Evolutionary conservation across 2,797 vertebrate species (phyloP).

Genomic region (Yasuhikotakia modesta): DNA sequence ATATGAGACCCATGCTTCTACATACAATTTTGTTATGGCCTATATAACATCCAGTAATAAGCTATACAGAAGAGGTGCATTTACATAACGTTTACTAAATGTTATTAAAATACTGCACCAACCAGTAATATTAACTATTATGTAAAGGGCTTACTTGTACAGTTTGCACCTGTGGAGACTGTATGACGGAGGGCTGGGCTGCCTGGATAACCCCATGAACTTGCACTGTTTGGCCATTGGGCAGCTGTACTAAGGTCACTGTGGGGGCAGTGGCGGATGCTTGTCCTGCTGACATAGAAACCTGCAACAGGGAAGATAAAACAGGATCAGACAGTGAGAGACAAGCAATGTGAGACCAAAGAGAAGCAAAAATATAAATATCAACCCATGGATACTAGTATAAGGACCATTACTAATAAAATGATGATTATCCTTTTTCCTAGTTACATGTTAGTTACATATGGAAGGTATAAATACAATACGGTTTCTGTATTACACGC

Average conservation of each 20-base stretch:
- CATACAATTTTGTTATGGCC: not conserved
- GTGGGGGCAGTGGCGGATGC: slow-evolving; percentile 87
- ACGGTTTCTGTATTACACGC: not conserved
- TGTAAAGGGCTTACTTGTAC: slow-evolving; percentile 83
- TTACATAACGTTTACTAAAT: not conserved
- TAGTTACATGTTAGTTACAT: too few relatives aligned
- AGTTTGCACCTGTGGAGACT: slow-evolving; percentile 96
- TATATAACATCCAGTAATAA: not conserved
- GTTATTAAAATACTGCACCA: not conserved
- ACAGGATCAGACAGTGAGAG: not conserved
- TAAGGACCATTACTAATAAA: not conserved
- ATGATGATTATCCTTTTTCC: not conserved
- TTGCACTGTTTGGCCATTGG: slow-evolving; percentile 97
- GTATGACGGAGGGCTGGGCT: slow-evolving; percentile 97
- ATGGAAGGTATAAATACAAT: too few relatives aligned
- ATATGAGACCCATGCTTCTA: not conserved
- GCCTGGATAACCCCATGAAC: slow-evolving; percentile 98
- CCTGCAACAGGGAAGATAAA: slow-evolving; percentile 71
- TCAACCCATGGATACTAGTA: not conserved
- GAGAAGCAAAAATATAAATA: not conserved
- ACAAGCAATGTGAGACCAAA: not conserved
- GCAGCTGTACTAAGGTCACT: slow-evolving; percentile 94
- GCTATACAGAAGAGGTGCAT: not conserved
- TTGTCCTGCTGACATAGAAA: slow-evolving; percentile 88
- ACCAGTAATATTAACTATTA: not conserved